Percentiles rank a stretch among this genome's conserved stretches.
Evolutionary conservation across 2,888 invertebrate species (phyloP).

Genomic region (Panorpa germanica): DNA sequence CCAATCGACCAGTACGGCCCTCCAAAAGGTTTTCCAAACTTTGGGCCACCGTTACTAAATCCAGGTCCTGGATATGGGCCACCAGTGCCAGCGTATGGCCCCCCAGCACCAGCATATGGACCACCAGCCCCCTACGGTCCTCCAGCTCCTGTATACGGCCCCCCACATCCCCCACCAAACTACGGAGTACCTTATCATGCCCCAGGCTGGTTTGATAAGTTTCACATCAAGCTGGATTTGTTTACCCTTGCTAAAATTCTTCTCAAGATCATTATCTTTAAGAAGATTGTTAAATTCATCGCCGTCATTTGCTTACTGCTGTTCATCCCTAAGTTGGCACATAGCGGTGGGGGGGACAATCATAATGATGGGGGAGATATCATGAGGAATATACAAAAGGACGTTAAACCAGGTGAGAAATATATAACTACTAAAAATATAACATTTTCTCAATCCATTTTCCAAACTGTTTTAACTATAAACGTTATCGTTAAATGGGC

Average conservation of each 20-base stretch:
- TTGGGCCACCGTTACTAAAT: slow-evolving; percentile 18
- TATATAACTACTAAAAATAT: not conserved
- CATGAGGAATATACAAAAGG: not conserved
- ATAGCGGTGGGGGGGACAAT: slow-evolving; percentile 21
- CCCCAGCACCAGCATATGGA: slow-evolving; percentile 15
- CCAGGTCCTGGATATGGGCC: slow-evolving; percentile 17
- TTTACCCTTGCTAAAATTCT: slow-evolving; percentile 45
- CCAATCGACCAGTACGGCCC: slow-evolving; percentile 21
- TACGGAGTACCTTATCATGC: slow-evolving; percentile 38
- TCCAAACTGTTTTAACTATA: not conserved
- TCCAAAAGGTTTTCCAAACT: slow-evolving; percentile 17
- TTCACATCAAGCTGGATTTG: slow-evolving; percentile 42
- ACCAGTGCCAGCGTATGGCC: slow-evolving; percentile 10
- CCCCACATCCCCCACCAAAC: slow-evolving; percentile 17
- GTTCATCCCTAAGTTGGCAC: slow-evolving; percentile 44
- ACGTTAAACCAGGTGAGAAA: not conserved
- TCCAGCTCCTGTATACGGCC: slow-evolving; percentile 9
- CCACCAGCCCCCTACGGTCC: slow-evolving; percentile 16
- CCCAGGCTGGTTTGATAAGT: slow-evolving; percentile 34
- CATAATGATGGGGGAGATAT: slow-evolving; percentile 16
- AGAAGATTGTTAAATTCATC: slow-evolving; percentile 52
- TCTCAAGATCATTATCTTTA: slow-evolving; percentile 48
- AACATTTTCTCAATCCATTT: not conserved
- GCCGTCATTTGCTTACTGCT: slow-evolving; percentile 47
- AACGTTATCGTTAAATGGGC: too few relatives aligned